phyloP scores from a whole-genome alignment of 2,797 vertebrate species.

The Pogoniulus pusillus region DNA sequence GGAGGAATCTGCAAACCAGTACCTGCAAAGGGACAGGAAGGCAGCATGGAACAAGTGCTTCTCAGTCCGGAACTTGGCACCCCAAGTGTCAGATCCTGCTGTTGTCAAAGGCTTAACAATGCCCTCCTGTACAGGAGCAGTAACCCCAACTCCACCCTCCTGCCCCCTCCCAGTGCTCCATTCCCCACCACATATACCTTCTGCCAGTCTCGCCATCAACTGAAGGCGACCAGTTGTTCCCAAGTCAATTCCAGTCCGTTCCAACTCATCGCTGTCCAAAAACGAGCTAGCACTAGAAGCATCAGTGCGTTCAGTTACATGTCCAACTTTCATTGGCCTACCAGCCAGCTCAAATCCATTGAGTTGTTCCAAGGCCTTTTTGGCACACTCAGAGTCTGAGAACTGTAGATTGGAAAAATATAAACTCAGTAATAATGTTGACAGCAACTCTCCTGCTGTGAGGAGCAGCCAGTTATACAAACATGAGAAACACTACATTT shows the following conservation, averaged over 20 bases:
- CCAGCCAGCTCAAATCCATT: constrained; percentile 96
- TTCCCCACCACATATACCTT: constrained; percentile 76
- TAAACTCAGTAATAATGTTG: neutral
- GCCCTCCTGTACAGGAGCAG: neutral
- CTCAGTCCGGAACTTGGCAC: neutral
- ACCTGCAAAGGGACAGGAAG: constrained; percentile 70
- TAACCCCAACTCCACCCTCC: neutral
- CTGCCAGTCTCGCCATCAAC: constrained; percentile 94
- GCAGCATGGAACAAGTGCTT: neutral
- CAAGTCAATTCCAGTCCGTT: constrained; percentile 91
- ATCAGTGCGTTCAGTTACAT: constrained; percentile 93
- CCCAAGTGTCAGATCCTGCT: neutral
- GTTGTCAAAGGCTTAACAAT: neutral
- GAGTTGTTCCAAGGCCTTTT: constrained; percentile 95
- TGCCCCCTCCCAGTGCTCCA: neutral
- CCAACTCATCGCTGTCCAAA: constrained; percentile 93
- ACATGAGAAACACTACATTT: neutral
- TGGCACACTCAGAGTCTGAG: constrained; percentile 93
- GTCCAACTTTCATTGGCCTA: constrained; percentile 96
- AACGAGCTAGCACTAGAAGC: constrained; percentile 88
- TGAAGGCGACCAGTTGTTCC: constrained; percentile 94
- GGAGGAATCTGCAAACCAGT: constrained; percentile 95
- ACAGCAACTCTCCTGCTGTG: neutral
- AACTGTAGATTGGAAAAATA: constrained; percentile 77
- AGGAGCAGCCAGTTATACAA: fast-evolving